Conservation (phyloP, 2,113 vertebrate species). For the Vidua macroura region DNA sequence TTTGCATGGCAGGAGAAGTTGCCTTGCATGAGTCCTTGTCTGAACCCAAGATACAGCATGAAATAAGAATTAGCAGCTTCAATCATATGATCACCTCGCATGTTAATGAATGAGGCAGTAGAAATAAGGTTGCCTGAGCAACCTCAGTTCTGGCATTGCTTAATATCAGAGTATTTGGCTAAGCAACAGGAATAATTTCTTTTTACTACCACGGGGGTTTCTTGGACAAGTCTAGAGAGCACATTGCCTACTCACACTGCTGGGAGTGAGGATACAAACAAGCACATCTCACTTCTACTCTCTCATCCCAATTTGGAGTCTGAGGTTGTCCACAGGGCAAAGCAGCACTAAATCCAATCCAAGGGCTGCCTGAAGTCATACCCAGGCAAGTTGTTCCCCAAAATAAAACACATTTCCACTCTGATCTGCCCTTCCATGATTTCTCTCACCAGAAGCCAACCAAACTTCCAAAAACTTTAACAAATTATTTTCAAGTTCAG, state of each 20-base stretch:
- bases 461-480: not conserved
- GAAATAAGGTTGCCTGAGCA: constrained; percentile 55
- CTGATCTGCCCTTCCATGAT: not conserved
- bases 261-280: not conserved
- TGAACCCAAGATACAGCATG: not conserved
- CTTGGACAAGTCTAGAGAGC: not conserved
- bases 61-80: not conserved
- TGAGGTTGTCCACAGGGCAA: not conserved
- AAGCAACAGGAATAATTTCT: not conserved
- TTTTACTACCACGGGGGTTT: not conserved
- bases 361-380: not conserved
- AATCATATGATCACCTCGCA: not conserved
- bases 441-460: not conserved
- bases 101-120: not conserved
- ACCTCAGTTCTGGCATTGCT: constrained; percentile 5
- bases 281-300: accelerated
- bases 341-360: not conserved
- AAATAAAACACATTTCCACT: not conserved
- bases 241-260: not conserved
- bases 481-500: not conserved
- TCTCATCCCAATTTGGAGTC: not conserved
- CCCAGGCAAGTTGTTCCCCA: not conserved
- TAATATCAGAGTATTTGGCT: not conserved
- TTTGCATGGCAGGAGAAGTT: not conserved
- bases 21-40: not conserved